These are phyloP conservation scores for Anodontia alba DNA, from an alignment of 2,888 invertebrate species.

Conservation along the genomic window DNA sequence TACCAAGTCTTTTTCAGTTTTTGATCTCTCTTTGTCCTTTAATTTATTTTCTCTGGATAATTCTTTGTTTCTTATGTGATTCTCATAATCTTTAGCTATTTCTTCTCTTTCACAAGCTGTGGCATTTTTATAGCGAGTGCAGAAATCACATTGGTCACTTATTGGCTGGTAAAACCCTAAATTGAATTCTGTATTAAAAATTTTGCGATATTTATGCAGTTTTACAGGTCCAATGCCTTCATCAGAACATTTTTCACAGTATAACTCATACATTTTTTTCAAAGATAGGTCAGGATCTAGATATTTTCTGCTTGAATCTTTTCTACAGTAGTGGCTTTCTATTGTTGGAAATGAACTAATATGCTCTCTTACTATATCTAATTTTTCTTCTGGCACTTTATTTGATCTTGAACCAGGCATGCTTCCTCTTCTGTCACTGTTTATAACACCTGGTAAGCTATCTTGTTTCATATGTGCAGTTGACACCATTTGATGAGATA, in stretches of 20 bases:
- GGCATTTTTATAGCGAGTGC: constrained; percentile 15
- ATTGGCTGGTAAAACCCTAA: constrained; percentile 39
- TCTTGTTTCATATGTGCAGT: neutral
- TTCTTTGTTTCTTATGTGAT: constrained; percentile 35
- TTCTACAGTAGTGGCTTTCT: neutral
- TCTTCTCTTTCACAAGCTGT: neutral
- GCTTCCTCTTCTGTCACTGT: neutral
- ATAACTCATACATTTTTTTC: constrained; percentile 44
- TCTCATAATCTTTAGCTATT: constrained; percentile 30
- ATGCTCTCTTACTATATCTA: constrained; percentile 26
- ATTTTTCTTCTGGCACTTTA: constrained; percentile 18
- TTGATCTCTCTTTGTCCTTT: no score
- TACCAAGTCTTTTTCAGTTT: no score
- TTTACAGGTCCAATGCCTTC: constrained; percentile 15
- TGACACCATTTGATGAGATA: constrained; percentile 34
- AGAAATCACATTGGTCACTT: constrained; percentile 31
- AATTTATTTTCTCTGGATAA: constrained; percentile 23
- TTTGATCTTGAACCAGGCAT: neutral
- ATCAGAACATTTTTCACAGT: constrained; percentile 29
- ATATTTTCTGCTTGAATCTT: constrained; percentile 25
- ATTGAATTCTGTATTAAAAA: constrained; percentile 49
- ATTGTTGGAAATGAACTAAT: constrained; percentile 39
- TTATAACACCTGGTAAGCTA: neutral
- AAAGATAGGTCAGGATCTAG: constrained; percentile 36
- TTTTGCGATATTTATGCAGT: constrained; percentile 30